A percentile compares a stretch with the other conserved stretches of the same genome.
Evolutionary conservation across 2,113 vertebrate species (phyloP).

Genomic region (Hassar affinis): DNA sequence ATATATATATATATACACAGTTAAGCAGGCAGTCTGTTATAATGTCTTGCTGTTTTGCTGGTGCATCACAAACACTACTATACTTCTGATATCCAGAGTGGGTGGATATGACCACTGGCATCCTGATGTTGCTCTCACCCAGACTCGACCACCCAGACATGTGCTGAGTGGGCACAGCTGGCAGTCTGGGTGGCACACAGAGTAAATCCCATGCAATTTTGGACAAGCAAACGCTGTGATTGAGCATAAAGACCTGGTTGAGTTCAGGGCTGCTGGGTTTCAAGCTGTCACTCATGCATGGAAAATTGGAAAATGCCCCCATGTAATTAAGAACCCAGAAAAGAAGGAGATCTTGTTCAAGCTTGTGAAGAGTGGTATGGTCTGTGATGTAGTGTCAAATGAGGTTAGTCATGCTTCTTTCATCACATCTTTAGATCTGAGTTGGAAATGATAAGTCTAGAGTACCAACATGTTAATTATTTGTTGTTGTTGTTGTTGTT

Average conservation of each 20-base stretch:
- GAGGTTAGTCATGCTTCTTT: not conserved
- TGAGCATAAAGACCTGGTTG: slow-evolving; percentile 50
- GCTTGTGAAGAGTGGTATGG: slow-evolving; percentile 25
- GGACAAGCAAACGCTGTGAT: slow-evolving; percentile 58
- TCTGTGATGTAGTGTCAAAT: slow-evolving; percentile 33
- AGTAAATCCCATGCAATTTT: slow-evolving; percentile 54
- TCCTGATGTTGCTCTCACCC: not conserved
- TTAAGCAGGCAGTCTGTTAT: not conserved
- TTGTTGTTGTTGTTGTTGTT: too few species aligned
- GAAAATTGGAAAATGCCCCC: slow-evolving; percentile 29
- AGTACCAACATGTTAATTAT: not conserved
- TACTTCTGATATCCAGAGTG: not conserved
- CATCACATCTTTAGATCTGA: slow-evolving; percentile 27
- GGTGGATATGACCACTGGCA: not conserved
- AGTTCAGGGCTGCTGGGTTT: slow-evolving; percentile 26
- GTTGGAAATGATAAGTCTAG: slow-evolving; percentile 12
- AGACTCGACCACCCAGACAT: slow-evolving; percentile 59
- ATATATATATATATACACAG: not conserved
- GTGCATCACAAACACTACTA: not conserved
- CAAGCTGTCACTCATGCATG: slow-evolving; percentile 23
- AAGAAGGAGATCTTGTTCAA: slow-evolving; percentile 30
- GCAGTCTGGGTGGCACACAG: slow-evolving; percentile 55
- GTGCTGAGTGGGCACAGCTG: slow-evolving; percentile 55
- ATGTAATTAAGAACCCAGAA: slow-evolving; percentile 27
- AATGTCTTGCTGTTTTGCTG: not conserved